Evolutionary conservation across 2,113 vertebrate species (phyloP), one percentile per base, ranked within the genome.

Genomic region (Chaenocephalus aceratus): DNA sequence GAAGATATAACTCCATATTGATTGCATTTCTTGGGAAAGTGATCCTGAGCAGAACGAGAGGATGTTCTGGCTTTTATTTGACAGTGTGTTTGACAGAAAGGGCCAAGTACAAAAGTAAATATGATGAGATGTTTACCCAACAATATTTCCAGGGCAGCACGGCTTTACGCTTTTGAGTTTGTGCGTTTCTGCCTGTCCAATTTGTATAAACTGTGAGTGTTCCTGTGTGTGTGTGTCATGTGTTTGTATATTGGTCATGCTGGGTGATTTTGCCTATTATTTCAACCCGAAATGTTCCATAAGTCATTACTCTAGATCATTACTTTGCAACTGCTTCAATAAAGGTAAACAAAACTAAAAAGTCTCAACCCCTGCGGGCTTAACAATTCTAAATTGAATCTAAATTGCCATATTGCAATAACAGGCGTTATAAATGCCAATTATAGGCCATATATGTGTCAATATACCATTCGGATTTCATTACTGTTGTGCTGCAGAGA

Each of bases 11-110:
- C 5, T 1, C 10, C 16, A n/a, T 56, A 57, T 74, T 77, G 61
- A 89, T 86, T 56, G 64, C 45, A 90, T 90, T 91, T 83, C 52
- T 74, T 67, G 69, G 54, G 65, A 72, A 85, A 77, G 21, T 57
- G 73, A 80, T 64, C 65, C 58, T 59, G 23, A 67, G n/a, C 53
- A 62, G 82, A 66, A 48, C 49, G 65, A 21, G 49, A 59, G 21
- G 63, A 78, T 49, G 5, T 18, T 0, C 10, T 49, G 9, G 72
- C 54, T 64, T 26, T 81, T 66, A 51, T 72, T 69, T 26, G n/a
- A 49, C 0, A 1, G 45, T 34, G 21, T 5, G 41, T 63, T 61
- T 44, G 15, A 65, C 34, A 69, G 48, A 64, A 8, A 10, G 44
- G 4, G 63, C 51, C 36, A 41, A 49, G 46, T 61, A 41, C 30